Conservation (phyloP, 2,113 vertebrate genomes). For the Chamaetylas fuelleborni region DNA sequence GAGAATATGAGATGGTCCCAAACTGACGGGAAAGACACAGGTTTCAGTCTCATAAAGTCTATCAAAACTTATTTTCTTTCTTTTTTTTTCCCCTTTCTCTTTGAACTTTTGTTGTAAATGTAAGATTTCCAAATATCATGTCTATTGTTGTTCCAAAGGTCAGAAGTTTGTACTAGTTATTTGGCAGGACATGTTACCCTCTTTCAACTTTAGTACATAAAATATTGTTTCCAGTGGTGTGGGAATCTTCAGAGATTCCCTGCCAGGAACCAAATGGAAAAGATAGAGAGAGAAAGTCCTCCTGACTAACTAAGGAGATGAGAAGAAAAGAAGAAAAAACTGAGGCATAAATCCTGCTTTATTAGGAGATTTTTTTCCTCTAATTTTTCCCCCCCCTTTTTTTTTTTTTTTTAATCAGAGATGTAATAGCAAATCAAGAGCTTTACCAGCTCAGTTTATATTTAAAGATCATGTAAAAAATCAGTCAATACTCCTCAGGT, state of each 20-base stretch:
- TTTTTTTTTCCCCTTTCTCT: neutral
- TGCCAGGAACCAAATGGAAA: neutral
- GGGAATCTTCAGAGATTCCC: neutral
- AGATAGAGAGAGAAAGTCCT: neutral
- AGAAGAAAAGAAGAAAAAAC: neutral
- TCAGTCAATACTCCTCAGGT: neutral
- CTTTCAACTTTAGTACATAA: neutral
- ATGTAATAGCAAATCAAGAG: neutral
- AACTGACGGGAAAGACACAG: neutral
- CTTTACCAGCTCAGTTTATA: neutral
- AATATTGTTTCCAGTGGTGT: neutral
- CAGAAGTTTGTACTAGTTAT: neutral
- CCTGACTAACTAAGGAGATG: neutral
- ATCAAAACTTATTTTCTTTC: neutral
- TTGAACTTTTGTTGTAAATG: neutral
- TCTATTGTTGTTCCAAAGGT: neutral
- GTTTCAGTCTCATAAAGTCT: neutral
- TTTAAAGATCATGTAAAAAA: neutral
- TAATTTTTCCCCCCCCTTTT: neutral
- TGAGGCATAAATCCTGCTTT: neutral
- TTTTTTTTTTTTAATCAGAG: neutral
- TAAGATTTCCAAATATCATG: neutral
- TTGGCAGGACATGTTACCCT: constrained; percentile 21
- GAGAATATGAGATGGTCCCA: neutral
- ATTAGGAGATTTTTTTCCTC: neutral